Conservation (phyloP, 2,113 vertebrate genomes). For the Brachirus orientalis region DNA sequence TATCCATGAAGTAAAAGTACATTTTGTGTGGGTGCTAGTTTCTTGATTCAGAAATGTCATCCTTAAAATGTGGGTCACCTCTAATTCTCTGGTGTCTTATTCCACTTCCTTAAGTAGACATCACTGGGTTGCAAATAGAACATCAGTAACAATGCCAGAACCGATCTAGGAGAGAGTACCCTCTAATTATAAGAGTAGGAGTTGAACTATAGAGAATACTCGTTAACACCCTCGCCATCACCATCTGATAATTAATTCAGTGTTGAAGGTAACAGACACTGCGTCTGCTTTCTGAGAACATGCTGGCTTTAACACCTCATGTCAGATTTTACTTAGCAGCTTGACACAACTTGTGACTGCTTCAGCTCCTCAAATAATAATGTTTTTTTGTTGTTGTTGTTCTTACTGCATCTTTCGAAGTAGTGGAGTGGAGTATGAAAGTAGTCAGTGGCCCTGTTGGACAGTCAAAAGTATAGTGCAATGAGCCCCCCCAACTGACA, state of each 20-base stretch:
- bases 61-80: slow-evolving; percentile 48
- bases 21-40: neutral
- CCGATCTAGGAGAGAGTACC: slow-evolving; percentile 20
- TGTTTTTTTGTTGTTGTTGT: neutral
- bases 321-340: slow-evolving; percentile 28
- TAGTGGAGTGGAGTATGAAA: neutral
- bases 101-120: slow-evolving; percentile 56
- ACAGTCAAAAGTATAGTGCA: neutral
- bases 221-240: slow-evolving; percentile 65
- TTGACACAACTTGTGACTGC: neutral
- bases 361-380: neutral
- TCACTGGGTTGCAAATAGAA: slow-evolving; percentile 44
- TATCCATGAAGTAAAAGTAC: neutral
- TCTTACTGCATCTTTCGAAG: neutral
- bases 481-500: neutral
- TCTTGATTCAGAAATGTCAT: slow-evolving; percentile 35
- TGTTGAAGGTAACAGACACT: slow-evolving; percentile 51
- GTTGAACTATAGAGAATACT: slow-evolving; percentile 49
- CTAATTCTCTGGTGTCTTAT: slow-evolving; percentile 42
- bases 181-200: slow-evolving; percentile 42
- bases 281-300: slow-evolving; percentile 40
- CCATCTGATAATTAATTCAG: slow-evolving; percentile 72
- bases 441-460: neutral
- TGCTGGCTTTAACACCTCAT: slow-evolving; percentile 28
- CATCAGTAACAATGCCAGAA: slow-evolving; percentile 22